Evolutionary conservation across 53 echinoderm and acorn worm species (phyloP).

Genomic region (Astropecten irregularis): DNA sequence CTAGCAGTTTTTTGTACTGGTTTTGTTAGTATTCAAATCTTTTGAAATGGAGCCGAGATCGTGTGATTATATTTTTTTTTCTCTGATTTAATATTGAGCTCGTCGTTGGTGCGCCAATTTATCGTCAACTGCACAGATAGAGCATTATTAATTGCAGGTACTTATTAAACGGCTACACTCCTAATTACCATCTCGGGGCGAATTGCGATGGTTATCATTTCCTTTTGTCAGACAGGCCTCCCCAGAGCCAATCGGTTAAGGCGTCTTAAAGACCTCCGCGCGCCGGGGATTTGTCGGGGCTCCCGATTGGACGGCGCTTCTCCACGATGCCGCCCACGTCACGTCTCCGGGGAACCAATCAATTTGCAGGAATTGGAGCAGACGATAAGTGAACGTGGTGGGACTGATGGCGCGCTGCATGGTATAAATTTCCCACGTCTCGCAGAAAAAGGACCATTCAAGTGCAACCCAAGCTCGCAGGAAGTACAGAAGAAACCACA

Average conservation of each 20-base stretch:
- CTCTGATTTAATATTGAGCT: too few species aligned
- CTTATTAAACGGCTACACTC: not conserved
- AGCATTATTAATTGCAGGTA: slow-evolving; percentile 24
- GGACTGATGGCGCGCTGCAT: not conserved
- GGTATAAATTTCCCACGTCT: slow-evolving; percentile 20
- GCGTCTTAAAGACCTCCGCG: not conserved
- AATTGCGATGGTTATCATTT: not conserved
- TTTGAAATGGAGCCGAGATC: too few species aligned
- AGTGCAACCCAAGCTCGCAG: slow-evolving; percentile 8
- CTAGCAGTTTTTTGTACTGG: too few species aligned
- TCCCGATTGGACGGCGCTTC: not conserved
- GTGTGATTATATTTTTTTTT: too few species aligned
- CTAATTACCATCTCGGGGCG: not conserved
- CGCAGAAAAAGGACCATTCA: slow-evolving; percentile 23
- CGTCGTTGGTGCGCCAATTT: not conserved
- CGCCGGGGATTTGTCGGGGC: not conserved
- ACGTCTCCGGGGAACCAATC: slow-evolving; percentile 34
- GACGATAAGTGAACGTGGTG: not conserved
- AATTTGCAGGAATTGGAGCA: slow-evolving; percentile 4
- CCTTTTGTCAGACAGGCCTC: not conserved
- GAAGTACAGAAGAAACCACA: slow-evolving; percentile 8
- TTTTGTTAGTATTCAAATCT: too few species aligned
- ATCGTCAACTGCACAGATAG: not conserved
- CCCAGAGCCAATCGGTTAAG: slow-evolving; percentile 5
- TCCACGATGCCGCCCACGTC: not conserved